phyloP scores from a whole-genome alignment of 1,140 invertebrate genomes.

The Drosophila arizonae region DNA sequence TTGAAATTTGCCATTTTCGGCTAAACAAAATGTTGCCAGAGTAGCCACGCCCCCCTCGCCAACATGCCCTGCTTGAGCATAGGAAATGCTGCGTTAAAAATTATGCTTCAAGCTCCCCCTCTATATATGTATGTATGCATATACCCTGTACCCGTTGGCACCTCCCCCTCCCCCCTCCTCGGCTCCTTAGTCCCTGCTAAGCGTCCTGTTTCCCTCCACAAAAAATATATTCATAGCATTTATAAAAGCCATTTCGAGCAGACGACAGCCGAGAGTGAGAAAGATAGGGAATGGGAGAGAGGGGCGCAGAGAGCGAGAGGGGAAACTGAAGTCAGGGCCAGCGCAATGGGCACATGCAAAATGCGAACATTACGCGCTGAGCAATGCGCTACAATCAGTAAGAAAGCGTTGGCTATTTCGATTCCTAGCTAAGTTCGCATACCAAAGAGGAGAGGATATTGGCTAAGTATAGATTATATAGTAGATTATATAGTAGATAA shows the following conservation, averaged over 20 bases:
- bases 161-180: background rate
- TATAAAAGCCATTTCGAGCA: slow-evolving; percentile 75
- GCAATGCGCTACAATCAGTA: slow-evolving; percentile 38
- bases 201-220: background rate
- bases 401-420: background rate
- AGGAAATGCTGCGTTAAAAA: slow-evolving; percentile 78
- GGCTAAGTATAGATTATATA: too few species aligned
- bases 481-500: too few species aligned
- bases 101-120: slow-evolving; percentile 54
- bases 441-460: too few species aligned
- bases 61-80: slow-evolving; percentile 17
- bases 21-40: slow-evolving; percentile 41
- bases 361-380: slow-evolving; percentile 54
- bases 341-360: slow-evolving; percentile 50
- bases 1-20: slow-evolving; percentile 49
- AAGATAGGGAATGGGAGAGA: slow-evolving; percentile 4
- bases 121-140: too few species aligned
- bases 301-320: background rate
- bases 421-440: background rate
- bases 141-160: too few species aligned
- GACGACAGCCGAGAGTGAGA: background rate
- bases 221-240: slow-evolving; percentile 66
- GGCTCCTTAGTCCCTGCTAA: background rate
- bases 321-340: slow-evolving; percentile 1
- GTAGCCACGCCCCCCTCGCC: slow-evolving; percentile 31